Conservation (phyloP, 92 coral and sea anemone species). For the Anthopleura xanthogrammica region DNA sequence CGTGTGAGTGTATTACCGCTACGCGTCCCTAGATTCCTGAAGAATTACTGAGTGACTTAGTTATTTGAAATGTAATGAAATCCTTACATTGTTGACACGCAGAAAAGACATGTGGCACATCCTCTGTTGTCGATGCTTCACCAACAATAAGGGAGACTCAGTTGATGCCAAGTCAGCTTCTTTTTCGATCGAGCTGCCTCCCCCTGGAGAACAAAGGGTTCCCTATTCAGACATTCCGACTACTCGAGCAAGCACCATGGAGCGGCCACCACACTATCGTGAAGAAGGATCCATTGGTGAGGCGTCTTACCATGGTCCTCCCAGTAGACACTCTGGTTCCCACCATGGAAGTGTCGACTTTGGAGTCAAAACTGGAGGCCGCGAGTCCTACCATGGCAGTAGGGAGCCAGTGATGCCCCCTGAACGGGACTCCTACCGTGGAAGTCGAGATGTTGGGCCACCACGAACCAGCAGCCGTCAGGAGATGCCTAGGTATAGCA, state of each 20-base stretch:
- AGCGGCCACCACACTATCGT: slow-evolving; percentile 27
- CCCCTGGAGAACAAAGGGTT: slow-evolving; percentile 32
- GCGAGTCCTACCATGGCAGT: slow-evolving; percentile 38
- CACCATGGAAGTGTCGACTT: slow-evolving; percentile 9
- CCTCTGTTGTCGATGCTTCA: slow-evolving; percentile 17
- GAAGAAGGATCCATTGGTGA: slow-evolving; percentile 26
- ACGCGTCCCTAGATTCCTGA: too few relatives aligned
- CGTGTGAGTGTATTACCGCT: too few relatives aligned
- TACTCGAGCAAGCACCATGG: slow-evolving; percentile 18
- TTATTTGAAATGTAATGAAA: too few relatives aligned
- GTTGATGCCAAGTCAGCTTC: slow-evolving; percentile 34
- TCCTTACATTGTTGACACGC: not conserved
- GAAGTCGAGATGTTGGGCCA: slow-evolving; percentile 27
- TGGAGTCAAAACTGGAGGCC: slow-evolving; percentile 13
- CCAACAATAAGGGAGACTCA: not conserved
- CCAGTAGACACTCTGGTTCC: slow-evolving; percentile 19
- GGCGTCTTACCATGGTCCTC: slow-evolving; percentile 27
- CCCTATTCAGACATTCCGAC: slow-evolving; percentile 24
- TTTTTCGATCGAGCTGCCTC: slow-evolving; percentile 47
- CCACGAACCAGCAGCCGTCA: slow-evolving; percentile 38
- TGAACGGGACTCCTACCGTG: slow-evolving; percentile 7
- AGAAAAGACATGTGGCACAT: slow-evolving; percentile 38
- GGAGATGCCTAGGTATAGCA: slow-evolving; percentile 20
- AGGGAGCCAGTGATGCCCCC: slow-evolving; percentile 17
- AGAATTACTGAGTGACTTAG: too few relatives aligned